Base-by-base conservation (phyloP, 2,113 vertebrate genomes). In the Sterrhoptilus dennistouni region DNA sequence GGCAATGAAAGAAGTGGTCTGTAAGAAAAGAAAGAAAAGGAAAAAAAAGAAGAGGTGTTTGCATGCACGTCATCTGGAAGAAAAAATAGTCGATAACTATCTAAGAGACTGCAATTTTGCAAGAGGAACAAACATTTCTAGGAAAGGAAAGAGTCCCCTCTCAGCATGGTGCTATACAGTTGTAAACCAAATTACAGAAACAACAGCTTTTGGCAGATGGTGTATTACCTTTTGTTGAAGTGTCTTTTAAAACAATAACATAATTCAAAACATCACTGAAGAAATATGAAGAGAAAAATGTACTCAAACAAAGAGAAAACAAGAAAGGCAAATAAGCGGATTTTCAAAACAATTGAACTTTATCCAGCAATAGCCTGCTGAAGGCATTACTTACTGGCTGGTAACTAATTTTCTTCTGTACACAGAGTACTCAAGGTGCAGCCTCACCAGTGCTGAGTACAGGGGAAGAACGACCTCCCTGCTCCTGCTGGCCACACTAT, bases 391-490 rank as follows among this genome's bases (percentile, higher is more conserved):
- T 49, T 24, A 49, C 47, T 49, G 2, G 3, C 35, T 56, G 8
- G 2, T 47, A 56, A 68, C 9, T 57, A 3, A 42, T 14, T 60
- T 19, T 47, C 35, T 36, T 52, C 27, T 33, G 27, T 27, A 22
- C 36, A 42, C 52, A 68, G 22, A 59, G 14, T 4, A 52, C 18
- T 36, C 11, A 10, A 19, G 36, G 12, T 44, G 18, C 0, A 0
- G 13, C 61, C 61, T 59, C 25, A 25, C 25, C 11, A 31, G 7
- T 42, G 53, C 31, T 0, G 0, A 18, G 11, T 6, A 7, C 6
- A 52, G 36, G 8, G n/a, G 11, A 1, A 33, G 31, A 12, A 44
- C 14, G 15, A 9, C 25, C 47, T 21, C 44, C 45, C 53, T 60
- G 53, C 1, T 44, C 36, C 53, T 68, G 45, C 53, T 52, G 45